phyloP scores from a whole-genome alignment of 2,888 invertebrate genomes.

The Tinea pellionella region DNA sequence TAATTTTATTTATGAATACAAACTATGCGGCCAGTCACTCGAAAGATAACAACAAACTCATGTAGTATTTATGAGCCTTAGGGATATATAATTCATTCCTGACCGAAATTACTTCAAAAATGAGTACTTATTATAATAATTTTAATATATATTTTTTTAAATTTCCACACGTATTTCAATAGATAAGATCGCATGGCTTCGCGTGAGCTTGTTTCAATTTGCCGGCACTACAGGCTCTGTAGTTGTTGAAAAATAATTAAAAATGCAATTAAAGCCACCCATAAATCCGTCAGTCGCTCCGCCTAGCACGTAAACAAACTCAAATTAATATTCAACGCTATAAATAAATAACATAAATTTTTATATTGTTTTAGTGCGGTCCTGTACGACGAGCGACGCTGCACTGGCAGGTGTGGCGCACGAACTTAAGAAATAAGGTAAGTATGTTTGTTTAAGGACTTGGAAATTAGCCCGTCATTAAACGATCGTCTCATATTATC shows the following conservation, averaged over 20 bases:
- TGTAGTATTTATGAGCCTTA: not conserved
- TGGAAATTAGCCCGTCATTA: constrained; percentile 30
- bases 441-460: constrained; percentile 43
- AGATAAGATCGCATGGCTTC: constrained; percentile 45
- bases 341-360: constrained; percentile 32
- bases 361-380: constrained; percentile 37
- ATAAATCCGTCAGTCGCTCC: constrained; percentile 57
- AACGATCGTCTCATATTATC: constrained; percentile 7
- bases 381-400: not conserved
- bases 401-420: not conserved
- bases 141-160: not conserved
- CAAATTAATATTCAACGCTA: constrained; percentile 29
- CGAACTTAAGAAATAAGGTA: constrained; percentile 22
- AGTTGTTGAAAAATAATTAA: constrained; percentile 62
- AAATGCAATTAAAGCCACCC: constrained; percentile 59
- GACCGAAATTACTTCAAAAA: not conserved
- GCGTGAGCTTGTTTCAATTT: constrained; percentile 51
- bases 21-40: not conserved
- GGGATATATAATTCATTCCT: not conserved
- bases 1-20: no score
- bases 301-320: constrained; percentile 49
- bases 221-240: constrained; percentile 48
- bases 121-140: not conserved
- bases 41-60: not conserved
- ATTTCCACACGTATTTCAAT: constrained; percentile 18